Percentiles rank a stretch among this genome's conserved stretches.
phyloP scores from a whole-genome alignment of 2,797 vertebrate species.

The Coilia nasus region DNA sequence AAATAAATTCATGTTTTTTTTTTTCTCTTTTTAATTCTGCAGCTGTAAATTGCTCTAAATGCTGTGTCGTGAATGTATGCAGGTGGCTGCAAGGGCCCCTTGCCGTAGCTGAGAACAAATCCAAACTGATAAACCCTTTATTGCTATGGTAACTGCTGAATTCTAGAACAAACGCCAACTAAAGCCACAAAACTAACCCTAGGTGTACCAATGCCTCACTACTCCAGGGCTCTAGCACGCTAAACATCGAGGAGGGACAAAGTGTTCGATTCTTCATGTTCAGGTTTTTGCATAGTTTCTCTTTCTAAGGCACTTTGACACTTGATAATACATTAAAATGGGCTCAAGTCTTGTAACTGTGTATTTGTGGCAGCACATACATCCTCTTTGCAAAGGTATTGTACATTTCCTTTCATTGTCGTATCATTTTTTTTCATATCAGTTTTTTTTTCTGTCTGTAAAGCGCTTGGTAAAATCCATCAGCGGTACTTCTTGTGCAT shows the following conservation, averaged over 20 bases:
- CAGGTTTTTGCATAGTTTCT: conserved; percentile 89
- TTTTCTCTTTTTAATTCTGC: conserved; percentile 49
- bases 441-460: conserved; percentile 33
- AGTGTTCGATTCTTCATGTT: conserved; percentile 29
- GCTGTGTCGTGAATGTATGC: conserved; percentile 42
- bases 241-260: conserved; percentile 77
- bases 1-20: conserved; percentile 53
- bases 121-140: conserved; percentile 73
- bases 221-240: conserved; percentile 74
- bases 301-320: conserved; percentile 89
- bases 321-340: conserved; percentile 73
- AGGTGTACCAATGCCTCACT: conserved; percentile 59
- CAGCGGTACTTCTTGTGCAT: conserved; percentile 68
- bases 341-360: conserved; percentile 53
- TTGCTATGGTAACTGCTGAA: conserved; percentile 60
- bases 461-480: conserved; percentile 50
- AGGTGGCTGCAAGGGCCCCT: conserved; percentile 61
- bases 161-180: conserved; percentile 38
- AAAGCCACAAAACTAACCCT: conserved; percentile 69
- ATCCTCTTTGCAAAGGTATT: conserved; percentile 52
- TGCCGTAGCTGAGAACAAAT: conserved; percentile 57
- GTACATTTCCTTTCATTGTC: conserved; percentile 31
- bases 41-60: not conserved
- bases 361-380: conserved; percentile 47
- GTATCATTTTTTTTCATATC: conserved; percentile 32